Evolutionary conservation across 2,888 invertebrate species (phyloP).

Genomic region (Diabrotica balteata): DNA sequence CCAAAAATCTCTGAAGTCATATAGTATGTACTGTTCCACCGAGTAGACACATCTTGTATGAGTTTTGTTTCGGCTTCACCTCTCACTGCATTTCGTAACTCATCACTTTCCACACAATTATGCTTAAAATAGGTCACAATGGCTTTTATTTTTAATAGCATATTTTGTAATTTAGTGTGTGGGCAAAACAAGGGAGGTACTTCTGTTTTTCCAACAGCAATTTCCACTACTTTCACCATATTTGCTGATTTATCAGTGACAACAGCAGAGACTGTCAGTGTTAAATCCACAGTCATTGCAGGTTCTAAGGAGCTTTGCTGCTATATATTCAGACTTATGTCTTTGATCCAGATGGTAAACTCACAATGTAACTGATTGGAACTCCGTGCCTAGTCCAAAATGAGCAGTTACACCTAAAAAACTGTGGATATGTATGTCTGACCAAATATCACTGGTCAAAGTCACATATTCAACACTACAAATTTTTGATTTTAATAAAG

Average conservation of each 20-base stretch:
- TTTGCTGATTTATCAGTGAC: slow-evolving; percentile 16
- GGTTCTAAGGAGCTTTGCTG: background rate
- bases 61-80: no score
- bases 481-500: no score
- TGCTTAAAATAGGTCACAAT: no score
- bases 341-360: background rate
- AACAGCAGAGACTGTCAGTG: slow-evolving; percentile 1
- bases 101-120: no score
- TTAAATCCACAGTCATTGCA: background rate
- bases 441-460: no score
- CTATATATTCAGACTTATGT: background rate
- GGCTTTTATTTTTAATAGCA: background rate
- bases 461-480: no score
- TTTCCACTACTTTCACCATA: slow-evolving; percentile 12
- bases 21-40: no score
- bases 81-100: no score
- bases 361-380: background rate
- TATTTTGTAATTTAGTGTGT: slow-evolving; percentile 28
- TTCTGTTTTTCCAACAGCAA: slow-evolving; percentile 5
- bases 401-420: background rate
- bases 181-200: slow-evolving; percentile 39
- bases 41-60: no score
- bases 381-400: background rate
- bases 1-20: no score
- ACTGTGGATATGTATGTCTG: background rate